Evolutionary conservation across 2,797 vertebrate species (phyloP), one percentile per base, ranked within the genome.

Genomic region (Streptopelia turtur): DNA sequence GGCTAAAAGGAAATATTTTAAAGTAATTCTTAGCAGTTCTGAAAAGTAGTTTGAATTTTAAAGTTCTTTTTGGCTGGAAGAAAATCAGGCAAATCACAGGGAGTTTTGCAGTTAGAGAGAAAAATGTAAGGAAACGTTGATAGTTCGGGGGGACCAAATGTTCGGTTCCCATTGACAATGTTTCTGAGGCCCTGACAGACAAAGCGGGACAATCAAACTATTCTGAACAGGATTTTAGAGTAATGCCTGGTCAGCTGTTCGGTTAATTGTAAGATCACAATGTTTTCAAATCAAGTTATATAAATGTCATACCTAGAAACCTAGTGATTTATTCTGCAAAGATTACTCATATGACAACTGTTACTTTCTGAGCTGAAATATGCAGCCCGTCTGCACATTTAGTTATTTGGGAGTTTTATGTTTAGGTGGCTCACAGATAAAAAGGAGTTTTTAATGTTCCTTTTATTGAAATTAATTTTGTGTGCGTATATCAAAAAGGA

Each of bases 131-230:
- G 71, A 95, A 95, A 83, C 45, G 31, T 64, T 88, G 43, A 90
- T 92, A 66, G 85, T 91, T 97, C 23, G 16, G 37, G 78, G 53
- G 75, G 60, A 85, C 70, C 86, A 94, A 90, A 89, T 78, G 92
- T 97, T 97, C 85, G 49, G 11, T 97, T 97, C 92, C 95, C 89
- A 80, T 61, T 52, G 59, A 28, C 2, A 3, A 1, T 82, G 68
- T 95, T 96, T 87, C 70, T 70, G 60, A 95, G 95, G 86, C 95
- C 95, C 95, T 77, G 90, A 81, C 89, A 88, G 88, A 91, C 63
- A 50, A 30, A 95, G 68, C 90, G 97, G 94, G 83, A 69, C 50
- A 83, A 79, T 91, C 87, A 72, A 20, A 93, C 71, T 89, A 23
- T 88, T 90, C 91, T 85, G 90, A 76, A 53, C 53, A 81, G 87